These are phyloP conservation scores for Melinopterus prodromus DNA, from an alignment of 2,888 invertebrate genomes.

Conservation along the genomic window DNA sequence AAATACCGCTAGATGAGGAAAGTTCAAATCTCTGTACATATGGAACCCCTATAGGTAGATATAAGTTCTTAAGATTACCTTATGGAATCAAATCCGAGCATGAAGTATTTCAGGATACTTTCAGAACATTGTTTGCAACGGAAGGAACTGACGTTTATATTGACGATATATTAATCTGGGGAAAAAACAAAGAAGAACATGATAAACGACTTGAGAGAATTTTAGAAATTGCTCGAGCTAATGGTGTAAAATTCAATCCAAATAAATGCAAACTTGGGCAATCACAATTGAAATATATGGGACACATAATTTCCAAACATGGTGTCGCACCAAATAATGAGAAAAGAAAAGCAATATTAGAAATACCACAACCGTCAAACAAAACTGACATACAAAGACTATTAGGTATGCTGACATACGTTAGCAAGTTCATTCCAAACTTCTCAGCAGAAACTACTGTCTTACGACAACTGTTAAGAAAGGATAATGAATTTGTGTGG, in stretches of 20 bases:
- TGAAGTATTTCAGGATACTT: no score
- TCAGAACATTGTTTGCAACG: no score
- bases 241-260: constrained; percentile 45
- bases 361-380: constrained; percentile 17
- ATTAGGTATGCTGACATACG: constrained; percentile 30
- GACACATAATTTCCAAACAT: no score
- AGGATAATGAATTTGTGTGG: no score
- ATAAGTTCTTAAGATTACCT: no score
- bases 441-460: no score
- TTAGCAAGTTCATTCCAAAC: constrained; percentile 30
- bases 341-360: constrained; percentile 29
- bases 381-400: constrained; percentile 25
- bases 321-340: constrained; percentile 7
- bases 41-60: constrained; percentile 49
- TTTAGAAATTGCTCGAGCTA: constrained; percentile 41
- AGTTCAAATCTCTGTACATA: constrained; percentile 47
- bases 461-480: no score
- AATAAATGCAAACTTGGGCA: constrained; percentile 29
- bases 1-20: constrained; percentile 45
- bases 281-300: no score
- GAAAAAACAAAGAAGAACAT: no score
- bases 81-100: no score
- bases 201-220: constrained; percentile 34
- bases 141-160: no score
- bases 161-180: no score